These are phyloP conservation scores for Amphimedon queenslandica DNA, from an alignment of 37 sponge, comb jelly and placozoan genomes.

Conservation along the genomic window DNA sequence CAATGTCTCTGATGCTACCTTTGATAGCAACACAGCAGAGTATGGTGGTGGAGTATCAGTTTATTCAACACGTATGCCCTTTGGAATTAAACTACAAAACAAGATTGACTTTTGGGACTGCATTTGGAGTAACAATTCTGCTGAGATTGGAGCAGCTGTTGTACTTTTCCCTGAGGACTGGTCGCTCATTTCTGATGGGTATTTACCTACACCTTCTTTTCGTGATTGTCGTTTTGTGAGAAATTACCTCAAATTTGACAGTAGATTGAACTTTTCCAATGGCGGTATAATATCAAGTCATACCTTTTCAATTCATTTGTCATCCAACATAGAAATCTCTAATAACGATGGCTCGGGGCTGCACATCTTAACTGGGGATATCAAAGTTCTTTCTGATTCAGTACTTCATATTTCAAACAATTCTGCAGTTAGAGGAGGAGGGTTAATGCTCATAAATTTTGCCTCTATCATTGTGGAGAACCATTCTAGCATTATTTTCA, in stretches of 20 bases:
- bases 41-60: constrained; percentile 13
- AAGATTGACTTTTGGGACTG: not conserved
- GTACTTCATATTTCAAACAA: not conserved
- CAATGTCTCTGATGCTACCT: not conserved
- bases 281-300: not conserved
- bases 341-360: constrained; percentile 14
- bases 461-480: not conserved
- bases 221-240: not conserved
- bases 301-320: constrained; percentile 1
- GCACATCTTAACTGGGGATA: not conserved
- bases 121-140: constrained; percentile 3
- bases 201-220: constrained; percentile 13
- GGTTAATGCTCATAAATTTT: constrained; percentile 1
- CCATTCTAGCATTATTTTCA: not conserved
- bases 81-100: not conserved
- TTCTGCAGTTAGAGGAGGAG: not conserved
- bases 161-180: constrained; percentile 17
- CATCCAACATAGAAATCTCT: not conserved
- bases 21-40: constrained; percentile 4
- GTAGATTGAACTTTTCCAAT: not conserved
- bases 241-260: constrained; percentile 7
- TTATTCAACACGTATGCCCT: not conserved
- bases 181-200: constrained; percentile 4
- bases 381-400: not conserved
- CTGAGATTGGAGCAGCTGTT: constrained; percentile 17